Conservation (phyloP, 2,113 vertebrate species). For the Tragelaphus scriptus region DNA sequence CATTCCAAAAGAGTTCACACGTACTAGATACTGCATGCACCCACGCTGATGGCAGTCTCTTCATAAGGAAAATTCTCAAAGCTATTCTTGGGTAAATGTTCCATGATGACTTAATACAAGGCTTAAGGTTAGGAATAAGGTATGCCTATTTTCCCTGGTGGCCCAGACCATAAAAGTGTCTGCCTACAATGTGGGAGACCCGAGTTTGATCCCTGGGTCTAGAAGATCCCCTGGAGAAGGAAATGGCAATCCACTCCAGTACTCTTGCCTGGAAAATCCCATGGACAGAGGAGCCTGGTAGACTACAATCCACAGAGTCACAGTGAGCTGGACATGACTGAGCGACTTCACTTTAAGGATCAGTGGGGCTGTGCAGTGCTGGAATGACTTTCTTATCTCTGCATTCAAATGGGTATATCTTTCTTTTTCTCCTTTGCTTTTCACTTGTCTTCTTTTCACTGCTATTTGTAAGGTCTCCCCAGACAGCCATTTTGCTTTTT, state of each 20-base stretch:
- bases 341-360: background rate
- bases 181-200: background rate
- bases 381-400: background rate
- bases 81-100: background rate
- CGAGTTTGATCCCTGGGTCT: background rate
- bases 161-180: background rate
- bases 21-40: background rate
- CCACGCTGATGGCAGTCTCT: background rate
- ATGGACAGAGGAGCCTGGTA: background rate
- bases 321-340: background rate
- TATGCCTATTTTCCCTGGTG: background rate
- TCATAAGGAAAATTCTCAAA: background rate
- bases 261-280: background rate
- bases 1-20: background rate
- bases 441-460: background rate
- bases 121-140: background rate
- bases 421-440: background rate
- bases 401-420: background rate
- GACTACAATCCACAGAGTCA: background rate
- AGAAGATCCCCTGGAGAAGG: background rate
- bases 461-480: background rate
- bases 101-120: background rate
- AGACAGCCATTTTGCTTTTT: background rate
- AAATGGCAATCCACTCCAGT: background rate
- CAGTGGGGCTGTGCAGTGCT: background rate